Conservation (phyloP, 2,113 vertebrate genomes). For the Nannobrachium achirus region DNA sequence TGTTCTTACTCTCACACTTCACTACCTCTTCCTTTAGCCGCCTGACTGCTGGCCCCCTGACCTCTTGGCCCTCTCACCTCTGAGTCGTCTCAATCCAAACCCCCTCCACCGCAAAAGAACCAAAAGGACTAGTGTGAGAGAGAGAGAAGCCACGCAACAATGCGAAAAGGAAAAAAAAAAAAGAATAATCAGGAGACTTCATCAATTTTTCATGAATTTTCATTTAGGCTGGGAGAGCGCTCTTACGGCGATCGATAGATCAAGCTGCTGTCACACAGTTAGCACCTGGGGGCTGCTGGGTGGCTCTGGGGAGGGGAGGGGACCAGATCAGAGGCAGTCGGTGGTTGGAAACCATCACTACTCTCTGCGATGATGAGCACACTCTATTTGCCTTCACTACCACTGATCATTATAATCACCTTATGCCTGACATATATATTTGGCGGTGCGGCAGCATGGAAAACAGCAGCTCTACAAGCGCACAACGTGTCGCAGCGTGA, state of each 20-base stretch:
- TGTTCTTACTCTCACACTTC: conserved; percentile 36
- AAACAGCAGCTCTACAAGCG: no score
- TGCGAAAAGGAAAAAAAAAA: conserved; percentile 59
- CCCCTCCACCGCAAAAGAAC: conserved; percentile 51
- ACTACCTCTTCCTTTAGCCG: conserved; percentile 34
- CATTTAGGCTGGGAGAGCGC: conserved; percentile 89
- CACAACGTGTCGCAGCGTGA: no score
- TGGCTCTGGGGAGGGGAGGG: conserved; percentile 76
- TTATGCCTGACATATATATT: not conserved
- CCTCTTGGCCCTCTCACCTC: conserved; percentile 79
- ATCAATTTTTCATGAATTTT: conserved; percentile 99
- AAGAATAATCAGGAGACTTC: conserved; percentile 89
- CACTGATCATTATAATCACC: conserved; percentile 30
- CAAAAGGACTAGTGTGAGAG: conserved; percentile 1
- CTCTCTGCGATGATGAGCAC: conserved; percentile 21
- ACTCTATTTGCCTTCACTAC: conserved; percentile 37
- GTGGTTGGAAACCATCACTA: conserved; percentile 36
- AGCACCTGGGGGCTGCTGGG: conserved; percentile 90
- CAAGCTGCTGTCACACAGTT: conserved; percentile 93
- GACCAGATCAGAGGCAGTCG: conserved; percentile 72
- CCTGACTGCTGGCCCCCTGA: conserved; percentile 47
- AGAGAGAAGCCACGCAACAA: conserved; percentile 41
- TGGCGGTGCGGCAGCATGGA: no score
- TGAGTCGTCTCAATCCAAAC: conserved; percentile 80
- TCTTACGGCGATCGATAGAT: conserved; percentile 97